A percentile compares a stretch with the other conserved stretches of the same genome.
Evolutionary conservation across 1,140 invertebrate species (phyloP).

Genomic region (Papilio dardanus): DNA sequence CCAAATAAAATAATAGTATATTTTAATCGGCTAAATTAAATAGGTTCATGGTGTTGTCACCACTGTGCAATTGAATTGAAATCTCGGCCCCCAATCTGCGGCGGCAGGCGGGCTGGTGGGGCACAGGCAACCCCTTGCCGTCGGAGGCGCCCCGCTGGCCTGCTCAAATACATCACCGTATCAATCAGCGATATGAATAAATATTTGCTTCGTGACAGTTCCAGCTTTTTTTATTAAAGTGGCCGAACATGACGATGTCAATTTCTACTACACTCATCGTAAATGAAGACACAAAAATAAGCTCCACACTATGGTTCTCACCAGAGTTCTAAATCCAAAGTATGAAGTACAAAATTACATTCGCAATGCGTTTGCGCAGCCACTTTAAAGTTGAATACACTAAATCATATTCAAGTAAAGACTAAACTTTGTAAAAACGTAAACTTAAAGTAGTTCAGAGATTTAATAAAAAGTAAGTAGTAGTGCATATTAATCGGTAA

Average conservation of each 20-base stretch:
- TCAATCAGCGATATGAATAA: slow-evolving; percentile 69
- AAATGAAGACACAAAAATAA: too few relatives aligned
- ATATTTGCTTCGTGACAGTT: slow-evolving; percentile 63
- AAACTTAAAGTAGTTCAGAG: too few relatives aligned
- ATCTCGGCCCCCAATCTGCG: slow-evolving; percentile 58
- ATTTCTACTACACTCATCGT: background rate
- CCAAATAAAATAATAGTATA: background rate
- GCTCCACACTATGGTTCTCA: background rate
- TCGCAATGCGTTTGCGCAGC: background rate
- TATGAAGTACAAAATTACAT: background rate
- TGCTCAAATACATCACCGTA: slow-evolving; percentile 68
- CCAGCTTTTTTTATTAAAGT: slow-evolving; percentile 49
- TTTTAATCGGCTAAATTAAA: slow-evolving; percentile 34
- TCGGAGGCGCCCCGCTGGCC: slow-evolving; percentile 63
- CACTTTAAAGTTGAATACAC: background rate
- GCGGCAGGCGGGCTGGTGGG: slow-evolving; percentile 68
- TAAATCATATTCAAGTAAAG: background rate
- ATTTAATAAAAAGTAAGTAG: too few relatives aligned
- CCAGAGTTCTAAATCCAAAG: background rate
- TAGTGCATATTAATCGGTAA: too few relatives aligned
- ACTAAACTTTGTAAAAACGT: background rate
- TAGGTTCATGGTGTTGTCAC: slow-evolving; percentile 36
- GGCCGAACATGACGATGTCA: slow-evolving; percentile 13
- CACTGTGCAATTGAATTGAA: slow-evolving; percentile 39
- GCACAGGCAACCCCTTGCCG: slow-evolving; percentile 63